Percentiles rank a stretch among this genome's conserved stretches.
Evolutionary conservation across 2,797 vertebrate genomes (phyloP).

Genomic region (Limosa lapponica): DNA sequence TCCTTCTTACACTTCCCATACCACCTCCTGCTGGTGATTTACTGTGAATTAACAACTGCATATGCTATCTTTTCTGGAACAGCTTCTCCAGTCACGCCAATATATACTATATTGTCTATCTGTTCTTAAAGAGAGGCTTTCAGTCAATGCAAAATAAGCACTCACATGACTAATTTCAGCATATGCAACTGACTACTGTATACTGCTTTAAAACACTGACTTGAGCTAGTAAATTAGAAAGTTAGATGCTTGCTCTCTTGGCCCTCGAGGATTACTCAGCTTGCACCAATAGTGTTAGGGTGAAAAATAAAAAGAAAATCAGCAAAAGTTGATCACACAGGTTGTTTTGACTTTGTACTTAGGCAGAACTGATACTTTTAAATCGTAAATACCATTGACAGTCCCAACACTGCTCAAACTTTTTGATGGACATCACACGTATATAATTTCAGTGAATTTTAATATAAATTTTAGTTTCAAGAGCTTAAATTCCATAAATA

Average conservation of each 20-base stretch:
- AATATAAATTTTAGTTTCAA: neutral
- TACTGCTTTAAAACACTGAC: neutral
- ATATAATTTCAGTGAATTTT: neutral
- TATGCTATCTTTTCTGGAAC: neutral
- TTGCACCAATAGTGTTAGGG: neutral
- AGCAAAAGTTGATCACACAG: neutral
- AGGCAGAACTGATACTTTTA: neutral
- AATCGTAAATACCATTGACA: neutral
- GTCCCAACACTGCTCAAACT: neutral
- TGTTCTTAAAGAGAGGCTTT: neutral
- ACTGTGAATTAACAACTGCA: neutral
- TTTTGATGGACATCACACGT: neutral
- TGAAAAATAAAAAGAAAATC: neutral
- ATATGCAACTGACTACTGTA: neutral
- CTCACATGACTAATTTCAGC: neutral
- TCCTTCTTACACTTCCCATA: neutral
- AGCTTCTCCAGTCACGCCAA: neutral
- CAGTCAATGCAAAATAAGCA: neutral
- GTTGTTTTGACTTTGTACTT: neutral
- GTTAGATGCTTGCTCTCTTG: rapidly evolving
- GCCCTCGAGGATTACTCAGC: neutral
- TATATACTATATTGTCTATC: neutral
- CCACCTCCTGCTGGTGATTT: neutral
- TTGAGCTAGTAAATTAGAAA: neutral
- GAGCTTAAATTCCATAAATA: neutral